phyloP scores from a whole-genome alignment of 2,113 vertebrate genomes.

The Coptodon bakossiorum region DNA sequence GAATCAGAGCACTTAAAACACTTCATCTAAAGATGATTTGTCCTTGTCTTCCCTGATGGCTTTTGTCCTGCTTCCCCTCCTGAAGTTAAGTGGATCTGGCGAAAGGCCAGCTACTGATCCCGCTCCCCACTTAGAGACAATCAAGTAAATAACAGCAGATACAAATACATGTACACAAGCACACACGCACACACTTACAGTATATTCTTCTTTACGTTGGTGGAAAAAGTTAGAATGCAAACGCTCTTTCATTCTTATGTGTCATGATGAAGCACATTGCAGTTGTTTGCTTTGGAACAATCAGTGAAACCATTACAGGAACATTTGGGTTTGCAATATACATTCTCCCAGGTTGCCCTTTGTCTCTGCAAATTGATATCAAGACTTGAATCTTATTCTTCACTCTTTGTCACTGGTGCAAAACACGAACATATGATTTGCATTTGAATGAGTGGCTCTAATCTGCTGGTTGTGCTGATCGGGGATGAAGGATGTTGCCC shows the following conservation, averaged over 20 bases:
- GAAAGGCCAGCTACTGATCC: slow-evolving; percentile 55
- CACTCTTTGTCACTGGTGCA: background rate
- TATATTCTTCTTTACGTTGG: background rate
- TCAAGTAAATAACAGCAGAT: slow-evolving; percentile 49
- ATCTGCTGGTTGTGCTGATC: background rate
- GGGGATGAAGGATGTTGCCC: background rate
- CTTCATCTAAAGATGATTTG: slow-evolving; percentile 76
- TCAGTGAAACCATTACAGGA: slow-evolving; percentile 25
- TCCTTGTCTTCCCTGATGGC: slow-evolving; percentile 71
- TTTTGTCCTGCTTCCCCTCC: slow-evolving; percentile 57
- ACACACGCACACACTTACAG: background rate
- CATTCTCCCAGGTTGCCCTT: background rate
- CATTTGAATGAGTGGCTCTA: slow-evolving; percentile 18
- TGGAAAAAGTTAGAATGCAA: background rate
- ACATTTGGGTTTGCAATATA: slow-evolving; percentile 20
- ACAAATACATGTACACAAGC: slow-evolving; percentile 14
- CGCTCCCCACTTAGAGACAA: slow-evolving; percentile 61
- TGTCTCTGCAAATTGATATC: slow-evolving; percentile 29
- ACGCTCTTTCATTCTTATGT: background rate
- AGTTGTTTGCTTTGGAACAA: background rate
- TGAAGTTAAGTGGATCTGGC: slow-evolving; percentile 69
- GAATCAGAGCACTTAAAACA: slow-evolving; percentile 67
- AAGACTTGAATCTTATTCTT: slow-evolving; percentile 5
- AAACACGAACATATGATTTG: slow-evolving; percentile 17
- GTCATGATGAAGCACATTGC: background rate